Conservation (phyloP, 2,888 invertebrate species). For the Drosophila kambysellisi region DNA sequence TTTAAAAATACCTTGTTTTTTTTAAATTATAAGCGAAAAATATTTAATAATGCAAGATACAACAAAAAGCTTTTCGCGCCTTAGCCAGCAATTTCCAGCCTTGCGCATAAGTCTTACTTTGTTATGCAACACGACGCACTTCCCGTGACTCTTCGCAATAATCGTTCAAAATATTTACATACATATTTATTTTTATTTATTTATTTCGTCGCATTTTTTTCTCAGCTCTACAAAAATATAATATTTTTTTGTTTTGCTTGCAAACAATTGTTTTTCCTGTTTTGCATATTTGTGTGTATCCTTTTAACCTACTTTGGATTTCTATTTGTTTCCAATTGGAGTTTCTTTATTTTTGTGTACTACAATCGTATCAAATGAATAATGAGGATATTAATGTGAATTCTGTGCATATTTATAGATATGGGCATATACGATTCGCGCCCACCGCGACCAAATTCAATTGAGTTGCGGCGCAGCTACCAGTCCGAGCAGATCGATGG, state of each 20-base stretch:
- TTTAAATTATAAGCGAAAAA: neutral
- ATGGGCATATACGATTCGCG: constrained; percentile 87
- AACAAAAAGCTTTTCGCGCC: constrained; percentile 5
- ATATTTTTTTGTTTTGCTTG: constrained; percentile 33
- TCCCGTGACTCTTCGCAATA: constrained; percentile 18
- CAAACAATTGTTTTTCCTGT: constrained; percentile 28
- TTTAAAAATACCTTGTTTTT: neutral
- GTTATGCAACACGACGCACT: constrained; percentile 20
- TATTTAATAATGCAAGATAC: neutral
- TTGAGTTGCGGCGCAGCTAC: constrained; percentile 88
- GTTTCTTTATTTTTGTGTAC: constrained; percentile 22
- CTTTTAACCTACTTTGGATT: constrained; percentile 2
- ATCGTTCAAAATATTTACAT: constrained; percentile 10
- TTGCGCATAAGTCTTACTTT: constrained; percentile 14
- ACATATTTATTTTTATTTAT: constrained; percentile 5
- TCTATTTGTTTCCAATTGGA: constrained; percentile 32
- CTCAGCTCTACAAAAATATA: constrained; percentile 12
- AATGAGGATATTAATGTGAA: constrained; percentile 13
- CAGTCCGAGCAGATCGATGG: constrained; percentile 84
- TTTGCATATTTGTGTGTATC: constrained; percentile 44
- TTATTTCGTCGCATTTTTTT: constrained; percentile 22
- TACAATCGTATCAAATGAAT: neutral
- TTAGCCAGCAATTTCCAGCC: constrained; percentile 41
- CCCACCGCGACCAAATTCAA: constrained; percentile 94
- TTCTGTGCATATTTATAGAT: constrained; percentile 81